Conservation (phyloP, 2,888 invertebrate species). For the Heteropelma amictum region DNA sequence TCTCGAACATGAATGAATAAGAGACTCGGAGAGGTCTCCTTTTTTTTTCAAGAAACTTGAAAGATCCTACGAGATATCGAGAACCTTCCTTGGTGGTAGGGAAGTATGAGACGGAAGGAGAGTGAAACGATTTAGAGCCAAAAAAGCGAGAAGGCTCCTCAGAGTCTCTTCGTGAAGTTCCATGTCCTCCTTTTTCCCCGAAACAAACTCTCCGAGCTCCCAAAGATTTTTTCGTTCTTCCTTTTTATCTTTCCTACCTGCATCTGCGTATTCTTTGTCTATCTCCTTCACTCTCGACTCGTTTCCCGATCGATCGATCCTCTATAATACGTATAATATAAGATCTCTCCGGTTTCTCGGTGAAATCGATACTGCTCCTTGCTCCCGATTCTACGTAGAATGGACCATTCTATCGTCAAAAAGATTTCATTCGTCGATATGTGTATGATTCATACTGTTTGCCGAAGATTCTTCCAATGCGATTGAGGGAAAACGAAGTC, state of each 20-base stretch:
- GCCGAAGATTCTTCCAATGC: conserved; percentile 9
- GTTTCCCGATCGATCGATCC: conserved; percentile 42
- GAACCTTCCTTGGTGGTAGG: background rate
- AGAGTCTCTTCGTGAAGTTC: conserved; percentile 11
- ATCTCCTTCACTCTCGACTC: conserved; percentile 42
- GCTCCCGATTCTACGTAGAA: background rate
- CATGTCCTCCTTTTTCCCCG: background rate
- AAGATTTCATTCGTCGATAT: conserved; percentile 18
- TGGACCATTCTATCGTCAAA: conserved; percentile 11
- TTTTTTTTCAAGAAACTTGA: conserved; percentile 31
- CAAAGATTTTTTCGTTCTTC: conserved; percentile 17
- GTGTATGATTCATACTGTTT: background rate
- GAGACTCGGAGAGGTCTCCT: conserved; percentile 29
- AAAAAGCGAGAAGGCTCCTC: conserved; percentile 28
- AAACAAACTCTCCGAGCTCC: conserved; percentile 35
- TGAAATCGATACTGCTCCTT: conserved; percentile 48
- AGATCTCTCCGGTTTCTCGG: conserved; percentile 32
- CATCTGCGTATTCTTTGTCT: conserved; percentile 28
- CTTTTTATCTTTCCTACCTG: conserved; percentile 9
- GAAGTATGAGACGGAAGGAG: conserved; percentile 48
- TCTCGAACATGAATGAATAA: conserved; percentile 73
- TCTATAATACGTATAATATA: conserved; percentile 14
- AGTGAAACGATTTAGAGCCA: conserved; percentile 32
- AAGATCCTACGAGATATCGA: conserved; percentile 36
- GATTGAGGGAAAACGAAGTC: background rate